Conservation (phyloP, 2,888 invertebrate genomes). For the Nomada ruficornis region DNA sequence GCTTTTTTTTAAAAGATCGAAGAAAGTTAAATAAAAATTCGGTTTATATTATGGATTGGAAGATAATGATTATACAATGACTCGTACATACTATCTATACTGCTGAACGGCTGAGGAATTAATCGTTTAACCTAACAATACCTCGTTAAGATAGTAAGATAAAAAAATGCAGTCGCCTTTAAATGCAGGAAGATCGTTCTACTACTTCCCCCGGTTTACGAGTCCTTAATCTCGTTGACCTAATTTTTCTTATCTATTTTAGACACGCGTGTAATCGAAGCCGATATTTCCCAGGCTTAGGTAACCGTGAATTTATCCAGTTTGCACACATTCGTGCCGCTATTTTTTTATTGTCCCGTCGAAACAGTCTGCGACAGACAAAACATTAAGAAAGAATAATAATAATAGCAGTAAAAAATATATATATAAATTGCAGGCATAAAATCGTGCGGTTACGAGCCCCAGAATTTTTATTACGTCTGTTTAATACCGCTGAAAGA, state of each 20-base stretch:
- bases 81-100: no score
- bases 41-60: no score
- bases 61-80: no score
- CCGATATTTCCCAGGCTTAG: not conserved
- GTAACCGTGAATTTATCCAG: constrained; percentile 6
- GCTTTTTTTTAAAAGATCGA: no score
- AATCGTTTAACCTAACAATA: no score
- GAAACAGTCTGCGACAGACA: not conserved
- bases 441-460: constrained; percentile 2
- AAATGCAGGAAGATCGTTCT: not conserved
- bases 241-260: constrained; percentile 22
- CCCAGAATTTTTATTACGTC: not conserved
- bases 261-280: constrained; percentile 11
- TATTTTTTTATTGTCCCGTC: not conserved
- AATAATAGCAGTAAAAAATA: no score
- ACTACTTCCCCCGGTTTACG: not conserved
- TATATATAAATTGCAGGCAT: not conserved
- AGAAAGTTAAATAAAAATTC: no score
- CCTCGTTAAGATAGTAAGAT: no score
- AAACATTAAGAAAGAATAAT: no score
- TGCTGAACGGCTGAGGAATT: no score
- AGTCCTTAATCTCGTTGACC: constrained; percentile 9
- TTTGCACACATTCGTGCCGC: no score
- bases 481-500: not conserved
- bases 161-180: not conserved